Base-by-base conservation (phyloP, 92 coral and sea anemone species). In the Palythoa grandiflora region DNA sequence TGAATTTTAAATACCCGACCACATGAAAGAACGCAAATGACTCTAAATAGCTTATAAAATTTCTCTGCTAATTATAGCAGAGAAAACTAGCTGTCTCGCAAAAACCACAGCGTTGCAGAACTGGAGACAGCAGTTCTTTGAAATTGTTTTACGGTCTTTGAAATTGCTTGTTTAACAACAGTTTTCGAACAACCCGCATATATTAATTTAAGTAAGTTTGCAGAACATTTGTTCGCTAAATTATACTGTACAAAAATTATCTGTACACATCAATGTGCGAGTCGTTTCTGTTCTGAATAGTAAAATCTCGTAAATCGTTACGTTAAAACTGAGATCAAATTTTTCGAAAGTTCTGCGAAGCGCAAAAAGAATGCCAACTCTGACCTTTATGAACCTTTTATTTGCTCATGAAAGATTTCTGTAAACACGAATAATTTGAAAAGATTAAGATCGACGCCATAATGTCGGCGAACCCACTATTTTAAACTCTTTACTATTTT, bases 391-490 rank as follows among this genome's bases (percentile, higher is more conserved):
- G 48, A 80, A n/a, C 59, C 37, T 9, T 63, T 80, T 81, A 75
- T 81, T 81, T 81, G 75, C 13, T 66, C 39, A 19, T 1, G 28
- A 12, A 66, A 66, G 73, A 75, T 57, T 37, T 61, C 21, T 81
- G 35, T 48, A 81, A 81, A 81, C 75, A 81, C 71, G 86, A 81
- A 81, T 81, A 81, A 65, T 21, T 81, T 66, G 4, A 81, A 81
- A 47, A 48, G 59, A 48, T 81, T 48, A 28, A 81, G 19, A 47
- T 68, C 40, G 17, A 65, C 38, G 19, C 12, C 73, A 16, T 60
- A 37, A 9, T 79, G 57, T 79, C n/a, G 72, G 19, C 21, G 84
- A 65, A 47, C 21, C 60, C 16, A 15, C 73, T 38, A 36, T 39
- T 10, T 79, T 1, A 44, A 0, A 44, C 50, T 44, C 3, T 44